Evolutionary conservation across 2,113 vertebrate genomes (phyloP).

Genomic region (Anthoscopus minutus): DNA sequence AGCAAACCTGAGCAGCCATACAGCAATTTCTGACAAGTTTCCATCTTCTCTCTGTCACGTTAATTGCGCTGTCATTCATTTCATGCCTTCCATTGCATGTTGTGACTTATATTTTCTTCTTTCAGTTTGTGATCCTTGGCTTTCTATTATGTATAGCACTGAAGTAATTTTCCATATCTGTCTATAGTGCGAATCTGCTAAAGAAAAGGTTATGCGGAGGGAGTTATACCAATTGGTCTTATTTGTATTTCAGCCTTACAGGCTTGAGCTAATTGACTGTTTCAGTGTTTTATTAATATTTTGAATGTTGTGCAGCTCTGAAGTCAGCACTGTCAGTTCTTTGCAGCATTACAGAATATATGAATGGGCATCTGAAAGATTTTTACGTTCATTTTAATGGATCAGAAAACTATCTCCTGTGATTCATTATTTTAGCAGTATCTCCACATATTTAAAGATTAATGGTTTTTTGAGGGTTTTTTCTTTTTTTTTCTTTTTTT

Average conservation of each 20-base stretch:
- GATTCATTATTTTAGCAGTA: background rate
- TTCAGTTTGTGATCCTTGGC: background rate
- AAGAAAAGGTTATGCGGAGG: background rate
- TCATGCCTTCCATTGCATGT: background rate
- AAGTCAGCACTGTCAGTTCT: background rate
- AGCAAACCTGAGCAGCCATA: conserved; percentile 5
- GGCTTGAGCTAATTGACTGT: background rate
- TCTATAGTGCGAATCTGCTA: background rate
- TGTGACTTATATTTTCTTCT: conserved; percentile 1
- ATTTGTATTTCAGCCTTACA: background rate
- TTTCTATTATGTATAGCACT: background rate
- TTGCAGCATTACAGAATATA: background rate
- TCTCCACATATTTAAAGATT: background rate
- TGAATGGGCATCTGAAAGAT: background rate
- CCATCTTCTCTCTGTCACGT: conserved; percentile 5
- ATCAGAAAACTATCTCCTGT: background rate
- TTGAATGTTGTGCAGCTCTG: background rate
- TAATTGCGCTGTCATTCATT: conserved; percentile 44
- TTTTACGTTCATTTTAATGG: background rate
- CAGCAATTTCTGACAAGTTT: conserved; percentile 34
- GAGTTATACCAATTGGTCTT: background rate
- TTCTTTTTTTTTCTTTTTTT: background rate
- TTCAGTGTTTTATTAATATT: background rate
- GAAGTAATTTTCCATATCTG: background rate
- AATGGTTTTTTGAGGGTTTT: accelerated